These are phyloP conservation scores for Clarias fuscus DNA, from an alignment of 2,797 vertebrate species.

Conservation along the genomic window DNA sequence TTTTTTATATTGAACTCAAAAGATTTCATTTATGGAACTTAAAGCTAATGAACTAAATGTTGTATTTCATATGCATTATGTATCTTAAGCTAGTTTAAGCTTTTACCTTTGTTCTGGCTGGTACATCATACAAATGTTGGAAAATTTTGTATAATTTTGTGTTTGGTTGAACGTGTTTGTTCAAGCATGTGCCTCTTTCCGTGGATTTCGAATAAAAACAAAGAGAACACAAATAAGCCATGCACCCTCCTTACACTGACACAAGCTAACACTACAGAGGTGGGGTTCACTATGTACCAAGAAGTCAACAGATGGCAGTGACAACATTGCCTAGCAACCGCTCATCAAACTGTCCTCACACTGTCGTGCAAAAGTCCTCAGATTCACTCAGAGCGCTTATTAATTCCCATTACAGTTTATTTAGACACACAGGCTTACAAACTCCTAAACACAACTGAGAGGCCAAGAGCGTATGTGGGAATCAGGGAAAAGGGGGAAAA, in stretches of 20 bases:
- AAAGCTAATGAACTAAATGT: neutral
- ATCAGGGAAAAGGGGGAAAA: neutral
- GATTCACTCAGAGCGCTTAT: slow-evolving; percentile 23
- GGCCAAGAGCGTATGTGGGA: neutral
- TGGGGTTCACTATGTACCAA: slow-evolving; percentile 42
- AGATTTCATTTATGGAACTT: neutral
- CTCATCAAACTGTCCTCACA: slow-evolving; percentile 40
- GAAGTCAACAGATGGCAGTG: slow-evolving; percentile 46
- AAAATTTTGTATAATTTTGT: neutral
- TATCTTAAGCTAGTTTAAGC: neutral
- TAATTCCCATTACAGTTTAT: slow-evolving; percentile 3
- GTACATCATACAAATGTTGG: neutral
- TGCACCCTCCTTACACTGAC: slow-evolving; percentile 5
- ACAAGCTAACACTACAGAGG: slow-evolving; percentile 31
- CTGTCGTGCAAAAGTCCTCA: slow-evolving; percentile 22
- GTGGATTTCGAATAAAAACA: neutral
- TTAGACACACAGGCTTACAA: slow-evolving; percentile 14
- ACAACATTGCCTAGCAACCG: slow-evolving; percentile 49
- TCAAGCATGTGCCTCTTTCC: neutral
- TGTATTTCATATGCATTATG: neutral
- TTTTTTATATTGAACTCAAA: neutral
- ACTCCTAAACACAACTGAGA: neutral
- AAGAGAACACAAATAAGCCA: slow-evolving; percentile 4
- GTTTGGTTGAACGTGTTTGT: neutral
- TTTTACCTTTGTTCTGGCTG: neutral